Evolutionary conservation across 2,888 invertebrate species (phyloP).

Genomic region (Heliconius charithonia): DNA sequence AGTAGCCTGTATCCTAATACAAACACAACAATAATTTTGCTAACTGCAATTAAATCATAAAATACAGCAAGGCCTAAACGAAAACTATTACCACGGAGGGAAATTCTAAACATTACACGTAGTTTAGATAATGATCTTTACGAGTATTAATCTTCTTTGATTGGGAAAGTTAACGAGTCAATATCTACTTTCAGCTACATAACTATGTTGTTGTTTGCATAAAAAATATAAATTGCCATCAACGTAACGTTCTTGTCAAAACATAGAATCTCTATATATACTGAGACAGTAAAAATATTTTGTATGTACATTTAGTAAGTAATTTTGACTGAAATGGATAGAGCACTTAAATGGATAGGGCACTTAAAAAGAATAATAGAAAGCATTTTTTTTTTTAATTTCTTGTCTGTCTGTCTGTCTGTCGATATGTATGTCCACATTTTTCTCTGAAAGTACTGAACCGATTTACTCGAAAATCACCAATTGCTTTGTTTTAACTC

Average conservation of each 20-base stretch:
- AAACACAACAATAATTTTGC: constrained; percentile 45
- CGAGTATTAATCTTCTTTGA: constrained; percentile 52
- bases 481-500: too few species aligned
- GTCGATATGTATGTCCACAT: too few species aligned
- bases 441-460: too few species aligned
- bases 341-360: too few species aligned
- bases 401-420: too few species aligned
- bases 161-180: constrained; percentile 52
- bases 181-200: constrained; percentile 50
- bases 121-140: constrained; percentile 52
- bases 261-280: too few species aligned
- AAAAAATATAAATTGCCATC: constrained; percentile 47
- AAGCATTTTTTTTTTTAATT: too few species aligned
- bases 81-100: constrained; percentile 44
- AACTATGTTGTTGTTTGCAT: constrained; percentile 45
- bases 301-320: too few species aligned
- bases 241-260: constrained; percentile 21
- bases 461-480: too few species aligned
- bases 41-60: constrained; percentile 65
- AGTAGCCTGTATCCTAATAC: neutral
- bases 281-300: too few species aligned
- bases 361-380: too few species aligned
- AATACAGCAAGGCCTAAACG: constrained; percentile 47
- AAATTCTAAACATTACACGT: constrained; percentile 48
- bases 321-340: too few species aligned